Percentiles rank a stretch among this genome's conserved stretches.
Conservation (phyloP, 2,797 vertebrate genomes). For the Muraenolepis orangiensis region DNA sequence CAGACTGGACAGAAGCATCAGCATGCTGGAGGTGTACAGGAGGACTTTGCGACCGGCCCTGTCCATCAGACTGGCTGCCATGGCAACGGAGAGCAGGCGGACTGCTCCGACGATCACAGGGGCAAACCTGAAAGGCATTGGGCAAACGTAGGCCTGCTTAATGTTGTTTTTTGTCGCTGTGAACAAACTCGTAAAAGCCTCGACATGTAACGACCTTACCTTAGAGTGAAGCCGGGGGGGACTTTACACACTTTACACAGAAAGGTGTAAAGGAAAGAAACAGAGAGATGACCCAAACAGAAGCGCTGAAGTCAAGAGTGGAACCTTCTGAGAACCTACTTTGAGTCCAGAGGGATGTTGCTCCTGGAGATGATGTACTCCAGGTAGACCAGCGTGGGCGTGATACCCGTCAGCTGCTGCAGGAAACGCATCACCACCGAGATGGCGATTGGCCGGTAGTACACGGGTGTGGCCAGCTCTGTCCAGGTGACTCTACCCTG, state of each 20-base stretch:
- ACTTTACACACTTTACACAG: too few species aligned
- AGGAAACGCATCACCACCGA: slow-evolving; percentile 86
- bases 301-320: not conserved
- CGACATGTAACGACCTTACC: too few species aligned
- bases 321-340: slow-evolving; percentile 8
- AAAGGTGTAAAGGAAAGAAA: too few species aligned
- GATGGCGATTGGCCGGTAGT: slow-evolving; percentile 83
- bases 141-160: not conserved
- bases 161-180: not conserved
- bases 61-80: slow-evolving; percentile 74
- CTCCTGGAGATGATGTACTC: slow-evolving; percentile 68
- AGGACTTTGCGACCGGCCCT: slow-evolving; percentile 72
- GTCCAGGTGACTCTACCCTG: slow-evolving; percentile 68
- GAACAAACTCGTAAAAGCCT: not conserved
- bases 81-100: slow-evolving; percentile 66
- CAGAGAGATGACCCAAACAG: too few species aligned
- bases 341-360: slow-evolving; percentile 48
- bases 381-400: slow-evolving; percentile 78
- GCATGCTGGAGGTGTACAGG: slow-evolving; percentile 70
- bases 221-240: too few species aligned
- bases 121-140: slow-evolving; percentile 48
- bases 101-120: slow-evolving; percentile 68
- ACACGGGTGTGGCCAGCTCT: slow-evolving; percentile 73
- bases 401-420: slow-evolving; percentile 92
- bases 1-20: slow-evolving; percentile 84